Evolutionary conservation across 2,113 vertebrate species (phyloP).

Genomic region (Otolemur garnettii): DNA sequence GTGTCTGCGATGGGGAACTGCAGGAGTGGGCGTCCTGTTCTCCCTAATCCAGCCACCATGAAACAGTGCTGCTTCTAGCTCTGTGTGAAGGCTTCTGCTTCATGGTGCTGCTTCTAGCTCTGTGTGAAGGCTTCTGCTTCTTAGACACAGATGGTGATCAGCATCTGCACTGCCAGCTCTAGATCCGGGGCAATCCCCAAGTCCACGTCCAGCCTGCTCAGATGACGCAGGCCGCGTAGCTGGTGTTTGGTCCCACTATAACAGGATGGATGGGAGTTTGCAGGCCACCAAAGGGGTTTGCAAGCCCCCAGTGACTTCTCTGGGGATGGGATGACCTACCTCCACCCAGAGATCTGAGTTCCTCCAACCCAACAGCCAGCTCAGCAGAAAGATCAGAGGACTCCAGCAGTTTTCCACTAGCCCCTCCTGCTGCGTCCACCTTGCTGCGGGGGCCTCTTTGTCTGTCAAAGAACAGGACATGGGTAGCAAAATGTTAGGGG

Average conservation of each 20-base stretch:
- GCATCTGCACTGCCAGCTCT: background rate
- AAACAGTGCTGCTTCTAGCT: background rate
- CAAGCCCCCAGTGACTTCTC: background rate
- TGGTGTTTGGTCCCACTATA: background rate
- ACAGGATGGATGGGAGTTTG: background rate
- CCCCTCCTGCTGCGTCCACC: background rate
- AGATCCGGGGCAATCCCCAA: background rate
- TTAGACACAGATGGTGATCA: background rate
- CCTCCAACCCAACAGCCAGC: background rate
- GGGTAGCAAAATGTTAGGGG: no score
- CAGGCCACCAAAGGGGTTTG: background rate
- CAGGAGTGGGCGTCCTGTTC: background rate
- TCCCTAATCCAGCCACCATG: background rate
- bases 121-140: conserved; percentile 3
- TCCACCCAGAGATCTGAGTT: background rate
- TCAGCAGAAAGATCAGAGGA: background rate
- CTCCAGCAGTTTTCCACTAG: accelerated
- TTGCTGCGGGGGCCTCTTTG: background rate
- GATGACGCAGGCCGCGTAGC: accelerated
- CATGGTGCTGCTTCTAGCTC: background rate
- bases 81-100: conserved; percentile 6
- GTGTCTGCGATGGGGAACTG: no score
- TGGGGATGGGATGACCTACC: background rate
- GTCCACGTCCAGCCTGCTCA: background rate
- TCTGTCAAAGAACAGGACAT: no score